Conservation (phyloP, 1,140 invertebrate species). For the Coptotermes formosanus region DNA sequence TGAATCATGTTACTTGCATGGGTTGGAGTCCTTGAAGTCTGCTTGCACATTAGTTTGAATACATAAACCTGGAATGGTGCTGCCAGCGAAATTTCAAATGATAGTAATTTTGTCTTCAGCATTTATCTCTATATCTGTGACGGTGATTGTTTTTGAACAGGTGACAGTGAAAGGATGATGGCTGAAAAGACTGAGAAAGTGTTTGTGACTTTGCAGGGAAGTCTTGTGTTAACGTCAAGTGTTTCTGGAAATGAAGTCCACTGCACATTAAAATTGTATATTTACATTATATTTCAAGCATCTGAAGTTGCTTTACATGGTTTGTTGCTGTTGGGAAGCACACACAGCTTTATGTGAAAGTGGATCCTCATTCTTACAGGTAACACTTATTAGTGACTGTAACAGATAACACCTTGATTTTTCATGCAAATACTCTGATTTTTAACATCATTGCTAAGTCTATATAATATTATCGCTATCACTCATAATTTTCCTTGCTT, state of each 20-base stretch:
- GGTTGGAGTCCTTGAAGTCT: neutral
- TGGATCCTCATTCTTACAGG: neutral
- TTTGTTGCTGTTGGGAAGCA: neutral
- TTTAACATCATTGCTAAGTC: neutral
- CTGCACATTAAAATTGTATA: neutral
- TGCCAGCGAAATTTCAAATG: neutral
- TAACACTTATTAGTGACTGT: neutral
- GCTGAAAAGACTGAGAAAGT: neutral
- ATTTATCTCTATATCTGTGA: neutral
- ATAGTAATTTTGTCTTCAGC: neutral
- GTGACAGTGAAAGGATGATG: neutral
- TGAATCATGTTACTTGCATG: neutral
- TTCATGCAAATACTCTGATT: neutral
- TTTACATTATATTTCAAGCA: neutral
- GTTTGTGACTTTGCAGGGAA: neutral
- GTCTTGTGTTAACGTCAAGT: neutral
- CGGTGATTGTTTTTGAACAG: neutral
- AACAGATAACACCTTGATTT: neutral
- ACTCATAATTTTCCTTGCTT: neutral
- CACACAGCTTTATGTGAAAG: neutral
- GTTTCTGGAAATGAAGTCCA: neutral
- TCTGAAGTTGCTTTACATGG: neutral
- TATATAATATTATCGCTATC: too few relatives aligned
- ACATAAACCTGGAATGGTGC: neutral
- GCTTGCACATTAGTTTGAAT: too few relatives aligned